Conservation (phyloP, 2,113 vertebrate species). For the Anguilla rostrata region DNA sequence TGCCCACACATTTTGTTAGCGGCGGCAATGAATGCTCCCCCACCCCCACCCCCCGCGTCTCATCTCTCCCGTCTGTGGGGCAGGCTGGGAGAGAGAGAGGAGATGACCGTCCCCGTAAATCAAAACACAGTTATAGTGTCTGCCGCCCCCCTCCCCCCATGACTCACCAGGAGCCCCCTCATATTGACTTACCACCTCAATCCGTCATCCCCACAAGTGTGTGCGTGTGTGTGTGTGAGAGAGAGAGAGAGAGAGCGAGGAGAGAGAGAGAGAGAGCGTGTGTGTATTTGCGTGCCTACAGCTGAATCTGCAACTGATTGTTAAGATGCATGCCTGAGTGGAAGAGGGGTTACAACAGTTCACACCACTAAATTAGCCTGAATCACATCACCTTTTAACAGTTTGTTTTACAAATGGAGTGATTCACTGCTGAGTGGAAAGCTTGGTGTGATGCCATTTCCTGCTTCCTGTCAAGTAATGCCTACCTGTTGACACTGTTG, state of each 20-base stretch:
- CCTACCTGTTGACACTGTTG: neutral
- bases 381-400: constrained; percentile 17
- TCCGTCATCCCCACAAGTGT: constrained; percentile 3
- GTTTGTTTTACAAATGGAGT: constrained; percentile 6
- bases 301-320: constrained; percentile 17
- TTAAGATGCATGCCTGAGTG: neutral
- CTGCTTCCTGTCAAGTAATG: neutral
- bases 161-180: neutral
- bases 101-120: constrained; percentile 5
- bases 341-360: constrained; percentile 4
- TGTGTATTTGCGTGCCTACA: neutral
- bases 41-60: neutral
- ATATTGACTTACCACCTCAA: neutral
- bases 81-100: constrained; percentile 1
- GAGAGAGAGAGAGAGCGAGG: no score
- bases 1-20: neutral
- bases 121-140: neutral
- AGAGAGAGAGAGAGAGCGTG: no score
- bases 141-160: no score
- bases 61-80: neutral
- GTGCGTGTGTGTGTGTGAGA: no score
- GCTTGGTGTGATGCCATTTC: neutral
- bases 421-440: neutral
- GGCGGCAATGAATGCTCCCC: neutral
- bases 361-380: neutral